These are phyloP conservation scores for Eristalis pertinax DNA, from an alignment of 2,888 invertebrate species.

Conservation along the genomic window DNA sequence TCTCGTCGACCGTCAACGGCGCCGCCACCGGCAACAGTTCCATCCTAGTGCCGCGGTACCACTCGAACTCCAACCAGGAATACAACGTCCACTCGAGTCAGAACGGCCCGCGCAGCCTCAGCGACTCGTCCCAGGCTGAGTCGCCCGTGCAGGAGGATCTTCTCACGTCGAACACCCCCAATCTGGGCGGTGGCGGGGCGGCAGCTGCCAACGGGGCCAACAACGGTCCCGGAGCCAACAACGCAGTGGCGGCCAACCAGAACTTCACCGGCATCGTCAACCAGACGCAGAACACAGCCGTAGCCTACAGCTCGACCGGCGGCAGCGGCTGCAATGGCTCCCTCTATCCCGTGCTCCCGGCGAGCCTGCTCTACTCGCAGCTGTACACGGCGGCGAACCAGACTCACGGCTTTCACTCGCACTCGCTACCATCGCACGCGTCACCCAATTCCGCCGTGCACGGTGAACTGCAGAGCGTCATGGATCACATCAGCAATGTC, in stretches of 20 bases:
- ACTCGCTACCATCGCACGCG: slow-evolving; percentile 85
- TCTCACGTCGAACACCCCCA: slow-evolving; percentile 85
- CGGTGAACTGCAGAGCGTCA: slow-evolving; percentile 88
- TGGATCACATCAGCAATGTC: slow-evolving; percentile 89
- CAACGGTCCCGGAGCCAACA: slow-evolving; percentile 75
- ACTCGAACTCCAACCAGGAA: slow-evolving; percentile 84
- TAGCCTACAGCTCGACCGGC: slow-evolving; percentile 82
- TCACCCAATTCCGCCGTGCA: slow-evolving; percentile 84
- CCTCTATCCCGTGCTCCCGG: slow-evolving; percentile 89
- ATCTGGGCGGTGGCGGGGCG: slow-evolving; percentile 82
- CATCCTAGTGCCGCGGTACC: slow-evolving; percentile 86
- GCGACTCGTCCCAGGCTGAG: slow-evolving; percentile 92
- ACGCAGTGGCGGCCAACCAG: slow-evolving; percentile 78
- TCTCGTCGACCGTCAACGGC: slow-evolving; percentile 80
- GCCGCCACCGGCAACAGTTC: slow-evolving; percentile 77
- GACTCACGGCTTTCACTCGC: slow-evolving; percentile 87
- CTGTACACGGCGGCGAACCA: slow-evolving; percentile 90
- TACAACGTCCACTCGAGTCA: slow-evolving; percentile 84
- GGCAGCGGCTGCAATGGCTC: slow-evolving; percentile 87
- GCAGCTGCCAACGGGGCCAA: slow-evolving; percentile 74
- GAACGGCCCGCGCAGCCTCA: slow-evolving; percentile 88
- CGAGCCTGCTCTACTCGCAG: slow-evolving; percentile 91
- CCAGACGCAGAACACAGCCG: slow-evolving; percentile 82
- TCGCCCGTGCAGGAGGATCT: slow-evolving; percentile 91
- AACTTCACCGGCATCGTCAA: slow-evolving; percentile 83